Conservation (phyloP, 2,888 invertebrate genomes). For the Euplagia quadripunctaria region DNA sequence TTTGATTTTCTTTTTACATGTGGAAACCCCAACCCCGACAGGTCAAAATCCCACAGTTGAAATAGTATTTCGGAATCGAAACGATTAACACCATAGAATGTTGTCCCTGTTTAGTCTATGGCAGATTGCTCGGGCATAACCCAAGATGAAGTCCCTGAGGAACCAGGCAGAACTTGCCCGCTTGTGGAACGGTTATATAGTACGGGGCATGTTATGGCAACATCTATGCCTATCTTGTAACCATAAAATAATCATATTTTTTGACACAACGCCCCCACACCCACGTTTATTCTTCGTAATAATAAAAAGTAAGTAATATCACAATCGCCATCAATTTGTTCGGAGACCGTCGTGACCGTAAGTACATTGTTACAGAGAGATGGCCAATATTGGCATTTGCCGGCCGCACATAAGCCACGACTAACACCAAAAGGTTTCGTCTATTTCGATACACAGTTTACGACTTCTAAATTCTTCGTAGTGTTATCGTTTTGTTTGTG, state of each 20-base stretch:
- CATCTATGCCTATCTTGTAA: neutral
- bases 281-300: constrained; percentile 24
- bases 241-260: neutral
- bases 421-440: constrained; percentile 54
- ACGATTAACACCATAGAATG: too few species aligned
- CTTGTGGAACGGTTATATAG: too few species aligned
- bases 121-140: too few species aligned
- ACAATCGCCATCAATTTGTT: constrained; percentile 39
- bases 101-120: too few species aligned
- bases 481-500: constrained; percentile 34
- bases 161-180: too few species aligned
- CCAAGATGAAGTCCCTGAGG: too few species aligned
- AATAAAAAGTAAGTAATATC: constrained; percentile 35
- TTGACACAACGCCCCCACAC: neutral
- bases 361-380: constrained; percentile 54
- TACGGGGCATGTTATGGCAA: neutral
- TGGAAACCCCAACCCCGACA: too few species aligned
- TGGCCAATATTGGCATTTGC: constrained; percentile 62
- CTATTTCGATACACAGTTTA: constrained; percentile 58
- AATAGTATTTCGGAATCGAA: too few species aligned
- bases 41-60: too few species aligned
- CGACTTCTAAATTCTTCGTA: constrained; percentile 61
- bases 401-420: constrained; percentile 58
- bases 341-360: constrained; percentile 36
- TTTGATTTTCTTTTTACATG: too few species aligned